A percentile compares a stretch with the other conserved stretches of the same genome.
Conservation (phyloP, 1,140 invertebrate species). For the Sycophila sp. region DNA sequence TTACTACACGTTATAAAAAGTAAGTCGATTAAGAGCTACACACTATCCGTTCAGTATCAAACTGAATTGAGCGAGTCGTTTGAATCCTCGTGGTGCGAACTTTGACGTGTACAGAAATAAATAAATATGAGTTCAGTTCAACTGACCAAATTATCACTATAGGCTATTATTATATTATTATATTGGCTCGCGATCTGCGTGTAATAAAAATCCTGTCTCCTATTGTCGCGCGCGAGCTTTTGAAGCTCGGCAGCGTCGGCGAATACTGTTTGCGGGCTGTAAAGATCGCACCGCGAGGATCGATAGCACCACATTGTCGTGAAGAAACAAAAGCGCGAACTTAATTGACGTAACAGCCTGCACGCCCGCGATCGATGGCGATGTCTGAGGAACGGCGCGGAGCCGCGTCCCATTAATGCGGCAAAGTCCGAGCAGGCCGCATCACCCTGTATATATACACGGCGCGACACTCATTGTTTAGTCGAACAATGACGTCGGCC, state of each 20-base stretch:
- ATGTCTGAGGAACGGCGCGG: not conserved
- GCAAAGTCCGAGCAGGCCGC: slow-evolving; percentile 13
- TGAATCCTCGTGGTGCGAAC: slow-evolving; percentile 10
- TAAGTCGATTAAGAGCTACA: no score
- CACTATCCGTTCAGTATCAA: slow-evolving; percentile 37
- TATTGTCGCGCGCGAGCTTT: slow-evolving; percentile 6
- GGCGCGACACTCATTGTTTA: not conserved
- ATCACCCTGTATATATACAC: not conserved
- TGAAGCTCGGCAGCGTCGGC: not conserved
- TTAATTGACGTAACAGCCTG: not conserved
- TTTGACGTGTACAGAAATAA: slow-evolving; percentile 12
- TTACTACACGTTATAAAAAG: no score
- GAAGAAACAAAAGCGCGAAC: slow-evolving; percentile 1
- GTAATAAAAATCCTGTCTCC: slow-evolving; percentile 12
- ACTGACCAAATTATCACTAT: slow-evolving; percentile 23
- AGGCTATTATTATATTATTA: slow-evolving; percentile 22
- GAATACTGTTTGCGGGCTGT: no score
- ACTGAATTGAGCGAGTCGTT: slow-evolving; percentile 17
- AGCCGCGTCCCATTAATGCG: not conserved
- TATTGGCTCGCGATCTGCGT: no score
- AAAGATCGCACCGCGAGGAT: slow-evolving; percentile 17
- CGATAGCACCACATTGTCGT: slow-evolving; percentile 5
- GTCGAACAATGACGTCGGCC: not conserved
- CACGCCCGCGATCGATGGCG: not conserved
- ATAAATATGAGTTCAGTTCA: slow-evolving; percentile 25